Percentiles rank a stretch among this genome's conserved stretches.
Evolutionary conservation across 1,140 invertebrate species (phyloP).

Genomic region (Drosophila trapezifrons): DNA sequence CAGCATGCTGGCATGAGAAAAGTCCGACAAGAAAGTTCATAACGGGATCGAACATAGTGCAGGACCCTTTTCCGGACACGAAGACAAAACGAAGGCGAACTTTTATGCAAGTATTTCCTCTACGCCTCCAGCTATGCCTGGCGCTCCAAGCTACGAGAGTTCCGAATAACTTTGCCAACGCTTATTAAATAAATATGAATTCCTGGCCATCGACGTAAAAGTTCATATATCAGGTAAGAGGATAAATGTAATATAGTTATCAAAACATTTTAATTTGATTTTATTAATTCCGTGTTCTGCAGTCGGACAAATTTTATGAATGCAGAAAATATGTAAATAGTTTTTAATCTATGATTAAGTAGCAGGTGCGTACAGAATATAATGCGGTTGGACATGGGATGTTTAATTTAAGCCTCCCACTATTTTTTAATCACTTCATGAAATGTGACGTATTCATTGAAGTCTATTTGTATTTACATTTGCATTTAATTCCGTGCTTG

Average conservation of each 20-base stretch:
- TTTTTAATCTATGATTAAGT: background rate
- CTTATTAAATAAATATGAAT: conserved; percentile 47
- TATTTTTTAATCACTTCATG: background rate
- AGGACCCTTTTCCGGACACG: background rate
- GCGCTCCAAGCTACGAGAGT: conserved; percentile 7
- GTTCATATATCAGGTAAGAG: background rate
- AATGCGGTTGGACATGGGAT: no score
- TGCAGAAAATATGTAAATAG: background rate
- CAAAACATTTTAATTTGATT: background rate
- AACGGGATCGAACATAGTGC: conserved; percentile 23
- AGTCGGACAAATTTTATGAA: background rate
- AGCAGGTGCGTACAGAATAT: no score
- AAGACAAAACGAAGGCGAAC: background rate
- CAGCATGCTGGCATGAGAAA: conserved; percentile 61
- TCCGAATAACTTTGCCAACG: conserved; percentile 43
- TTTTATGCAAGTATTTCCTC: background rate
- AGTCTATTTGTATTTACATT: conserved; percentile 9
- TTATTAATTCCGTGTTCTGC: no score
- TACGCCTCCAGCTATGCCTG: conserved; percentile 15
- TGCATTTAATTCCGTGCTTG: conserved; percentile 3
- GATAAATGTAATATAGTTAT: background rate
- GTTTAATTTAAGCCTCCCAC: background rate
- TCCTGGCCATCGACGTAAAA: conserved; percentile 1
- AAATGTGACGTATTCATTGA: background rate
- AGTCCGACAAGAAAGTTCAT: conserved; percentile 57